Conservation (phyloP, 1,140 invertebrate genomes). For the Acyrthosiphon pisum region DNA sequence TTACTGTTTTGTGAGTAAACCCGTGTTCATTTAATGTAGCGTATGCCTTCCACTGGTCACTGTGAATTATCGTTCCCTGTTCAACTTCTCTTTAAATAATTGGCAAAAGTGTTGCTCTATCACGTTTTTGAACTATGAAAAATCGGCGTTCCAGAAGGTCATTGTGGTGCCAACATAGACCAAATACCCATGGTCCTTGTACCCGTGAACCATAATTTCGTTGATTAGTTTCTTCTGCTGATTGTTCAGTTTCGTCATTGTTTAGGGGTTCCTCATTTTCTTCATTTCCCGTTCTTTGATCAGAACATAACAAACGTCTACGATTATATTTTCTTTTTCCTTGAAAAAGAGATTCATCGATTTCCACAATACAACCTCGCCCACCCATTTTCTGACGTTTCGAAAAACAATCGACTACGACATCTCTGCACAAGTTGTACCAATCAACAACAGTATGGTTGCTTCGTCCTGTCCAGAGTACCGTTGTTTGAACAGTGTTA, state of each 20-base stretch:
- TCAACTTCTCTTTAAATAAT: constrained; percentile 58
- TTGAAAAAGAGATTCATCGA: not conserved
- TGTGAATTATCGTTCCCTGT: constrained; percentile 34
- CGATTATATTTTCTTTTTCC: not conserved
- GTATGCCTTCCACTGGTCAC: constrained; percentile 48
- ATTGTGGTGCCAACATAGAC: not conserved
- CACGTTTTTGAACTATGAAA: constrained; percentile 61
- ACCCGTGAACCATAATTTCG: not conserved
- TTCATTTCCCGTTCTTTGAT: too few species aligned
- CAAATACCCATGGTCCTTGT: not conserved
- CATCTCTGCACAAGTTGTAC: too few species aligned
- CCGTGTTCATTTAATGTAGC: constrained; percentile 25
- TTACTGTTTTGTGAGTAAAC: constrained; percentile 48
- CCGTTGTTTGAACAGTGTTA: too few species aligned
- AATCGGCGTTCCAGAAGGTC: not conserved
- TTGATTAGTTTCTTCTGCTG: not conserved
- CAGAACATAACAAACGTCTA: too few species aligned
- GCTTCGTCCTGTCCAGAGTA: too few species aligned
- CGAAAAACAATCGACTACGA: too few species aligned
- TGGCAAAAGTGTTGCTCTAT: constrained; percentile 67
- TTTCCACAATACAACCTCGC: too few species aligned
- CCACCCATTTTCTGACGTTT: not conserved
- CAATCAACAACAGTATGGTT: too few species aligned
- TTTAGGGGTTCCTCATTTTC: not conserved
- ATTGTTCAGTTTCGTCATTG: not conserved